A percentile compares a stretch with the other conserved stretches of the same genome.
These are phyloP conservation scores for Lampris megalopsis DNA, from an alignment of 2,113 vertebrate species.

Conservation along the genomic window DNA sequence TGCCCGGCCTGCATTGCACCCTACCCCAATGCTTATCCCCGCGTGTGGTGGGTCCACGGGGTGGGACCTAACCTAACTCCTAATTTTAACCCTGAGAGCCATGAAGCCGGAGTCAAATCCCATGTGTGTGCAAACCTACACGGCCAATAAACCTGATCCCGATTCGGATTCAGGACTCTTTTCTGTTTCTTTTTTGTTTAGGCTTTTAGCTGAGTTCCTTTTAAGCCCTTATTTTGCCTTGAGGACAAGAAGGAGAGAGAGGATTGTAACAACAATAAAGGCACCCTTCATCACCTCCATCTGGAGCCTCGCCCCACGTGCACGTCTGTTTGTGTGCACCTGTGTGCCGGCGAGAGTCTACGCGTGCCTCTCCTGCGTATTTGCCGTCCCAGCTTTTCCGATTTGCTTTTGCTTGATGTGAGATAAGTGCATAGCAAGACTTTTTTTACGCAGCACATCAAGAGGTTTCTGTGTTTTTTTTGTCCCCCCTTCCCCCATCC, in stretches of 20 bases:
- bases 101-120: too few relatives aligned
- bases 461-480: slow-evolving; percentile 35
- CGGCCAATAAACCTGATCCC: too few relatives aligned
- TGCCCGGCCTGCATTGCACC: too few relatives aligned
- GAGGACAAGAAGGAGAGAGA: slow-evolving; percentile 2
- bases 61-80: too few relatives aligned
- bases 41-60: too few relatives aligned
- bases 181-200: not conserved
- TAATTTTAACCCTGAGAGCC: too few relatives aligned
- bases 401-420: slow-evolving; percentile 73
- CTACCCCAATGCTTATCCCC: too few relatives aligned
- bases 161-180: too few relatives aligned
- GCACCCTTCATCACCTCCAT: slow-evolving; percentile 11
- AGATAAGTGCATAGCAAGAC: slow-evolving; percentile 53
- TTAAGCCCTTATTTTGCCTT: not conserved
- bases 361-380: slow-evolving; percentile 10
- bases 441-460: slow-evolving; percentile 67
- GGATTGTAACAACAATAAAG: slow-evolving; percentile 38
- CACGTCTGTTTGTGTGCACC: slow-evolving; percentile 23
- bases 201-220: not conserved
- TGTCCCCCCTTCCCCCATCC: slow-evolving; percentile 25
- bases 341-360: not conserved
- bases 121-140: too few relatives aligned
- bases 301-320: slow-evolving; percentile 23
- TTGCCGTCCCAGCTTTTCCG: slow-evolving; percentile 34